These are phyloP conservation scores for Oryzias curvinotus DNA, from an alignment of 2,113 vertebrate genomes.

Conservation along the genomic window DNA sequence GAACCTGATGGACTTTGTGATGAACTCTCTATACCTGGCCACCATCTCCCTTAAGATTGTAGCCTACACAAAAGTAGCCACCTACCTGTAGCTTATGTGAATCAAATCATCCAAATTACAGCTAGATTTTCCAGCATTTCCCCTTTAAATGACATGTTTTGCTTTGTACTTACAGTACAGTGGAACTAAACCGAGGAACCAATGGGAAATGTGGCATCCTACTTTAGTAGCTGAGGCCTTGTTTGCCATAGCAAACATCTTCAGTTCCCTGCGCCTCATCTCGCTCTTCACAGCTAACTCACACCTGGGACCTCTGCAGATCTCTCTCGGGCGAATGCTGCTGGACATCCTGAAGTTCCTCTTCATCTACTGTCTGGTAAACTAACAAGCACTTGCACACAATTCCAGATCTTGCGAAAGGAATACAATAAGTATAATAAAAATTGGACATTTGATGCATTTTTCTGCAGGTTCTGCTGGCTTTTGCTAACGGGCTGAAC, in stretches of 20 bases:
- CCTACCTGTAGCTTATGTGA: no score
- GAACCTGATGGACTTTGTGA: slow-evolving; percentile 99
- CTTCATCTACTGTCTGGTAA: slow-evolving; percentile 98
- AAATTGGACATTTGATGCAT: neutral
- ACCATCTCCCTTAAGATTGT: slow-evolving; percentile 98
- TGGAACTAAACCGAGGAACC: slow-evolving; percentile 85
- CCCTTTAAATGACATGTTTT: neutral
- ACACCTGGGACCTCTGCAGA: slow-evolving; percentile 96
- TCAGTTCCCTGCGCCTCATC: slow-evolving; percentile 97
- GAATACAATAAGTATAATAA: neutral
- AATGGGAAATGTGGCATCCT: slow-evolving; percentile 99
- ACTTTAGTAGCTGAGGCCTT: slow-evolving; percentile 96
- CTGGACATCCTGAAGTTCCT: slow-evolving; percentile 99
- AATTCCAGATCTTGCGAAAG: neutral
- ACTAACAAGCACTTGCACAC: neutral
- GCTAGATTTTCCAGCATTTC: neutral
- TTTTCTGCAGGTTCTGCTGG: slow-evolving; percentile 80
- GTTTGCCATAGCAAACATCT: slow-evolving; percentile 98
- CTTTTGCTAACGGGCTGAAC: slow-evolving; percentile 98
- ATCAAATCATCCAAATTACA: neutral
- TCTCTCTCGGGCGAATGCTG: slow-evolving; percentile 96
- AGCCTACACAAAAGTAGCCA: slow-evolving; percentile 90
- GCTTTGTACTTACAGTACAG: slow-evolving; percentile 80
- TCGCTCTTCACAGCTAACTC: slow-evolving; percentile 99
- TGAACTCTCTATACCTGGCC: slow-evolving; percentile 99